Evolutionary conservation across 2,888 invertebrate species (phyloP), one percentile per base, ranked within the genome.

Genomic region (Seira sanloemensis): DNA sequence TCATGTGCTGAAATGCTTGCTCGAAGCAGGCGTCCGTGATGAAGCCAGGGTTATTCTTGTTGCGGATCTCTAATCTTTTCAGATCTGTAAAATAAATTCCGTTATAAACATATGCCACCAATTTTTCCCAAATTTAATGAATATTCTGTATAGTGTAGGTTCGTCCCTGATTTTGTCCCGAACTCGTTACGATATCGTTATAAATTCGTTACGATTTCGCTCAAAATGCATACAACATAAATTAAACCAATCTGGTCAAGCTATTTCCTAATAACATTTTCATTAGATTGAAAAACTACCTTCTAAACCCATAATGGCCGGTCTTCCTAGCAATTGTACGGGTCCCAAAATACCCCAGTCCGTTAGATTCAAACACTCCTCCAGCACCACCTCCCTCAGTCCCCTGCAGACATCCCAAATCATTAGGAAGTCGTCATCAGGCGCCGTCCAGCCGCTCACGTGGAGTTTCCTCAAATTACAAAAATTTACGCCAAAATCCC

Each of bases 331-430:
- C 18, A 21, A 46, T 12, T 66, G 4, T 5, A 18, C 66, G 23
- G 25, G n/a, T 9, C 80, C 80, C 12, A 81, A 1, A 16, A 81
- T n/a, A 0, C 80, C 75, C 68, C 19, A 69, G 25, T 81, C 80
- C 1, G 75, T 75, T 21, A 81, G n/a, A 16, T 69, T 69, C n/a
- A 68, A 2, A 26, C 80, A 81, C 1, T 81, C 80, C 19, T 81
- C 80, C 54, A 81, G 21, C 68, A 81, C 46, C 24, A 81, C 12
- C 1, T 7, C 18, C 18, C 27, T 68, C 18, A 81, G 21, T 9
- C 65, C 62, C 0, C 19, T 26, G 9, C 74, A 16, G 2, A 16
- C 25, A 0, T 27, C 54, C 7, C 18, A 69, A 1, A 81, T 9
- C n/a, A 81, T 24, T 5, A 75, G 16, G 54, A 81, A 69, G 26